Evolutionary conservation across 2,113 vertebrate species (phyloP).

Genomic region (Cyprinodon brontotheroides): DNA sequence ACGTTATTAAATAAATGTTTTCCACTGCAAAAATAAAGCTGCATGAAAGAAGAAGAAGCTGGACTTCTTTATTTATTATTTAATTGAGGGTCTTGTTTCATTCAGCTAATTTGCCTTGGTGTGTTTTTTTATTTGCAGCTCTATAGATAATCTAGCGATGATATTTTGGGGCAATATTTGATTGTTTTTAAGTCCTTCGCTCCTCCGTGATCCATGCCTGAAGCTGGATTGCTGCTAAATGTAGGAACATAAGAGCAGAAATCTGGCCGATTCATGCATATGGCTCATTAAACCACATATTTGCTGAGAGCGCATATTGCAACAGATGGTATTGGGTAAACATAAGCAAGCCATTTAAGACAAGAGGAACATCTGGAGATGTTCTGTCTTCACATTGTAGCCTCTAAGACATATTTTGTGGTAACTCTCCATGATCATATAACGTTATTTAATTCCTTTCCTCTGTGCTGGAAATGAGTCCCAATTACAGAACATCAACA

Average conservation of each 20-base stretch:
- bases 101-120: too few species aligned
- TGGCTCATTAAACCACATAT: conserved; percentile 48
- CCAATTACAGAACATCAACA: conserved; percentile 7
- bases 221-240: conserved; percentile 5
- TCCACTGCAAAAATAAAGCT: too few species aligned
- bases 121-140: not conserved
- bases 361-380: too few species aligned
- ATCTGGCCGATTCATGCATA: conserved; percentile 32
- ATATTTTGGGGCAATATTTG: not conserved
- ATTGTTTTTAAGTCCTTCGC: not conserved
- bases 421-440: conserved; percentile 16
- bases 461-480: conserved; percentile 3
- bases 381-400: conserved; percentile 35
- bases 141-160: not conserved
- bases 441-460: not conserved
- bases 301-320: conserved; percentile 37
- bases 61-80: too few species aligned
- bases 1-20: too few species aligned
- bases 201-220: not conserved
- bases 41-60: too few species aligned
- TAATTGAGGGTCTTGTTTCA: too few species aligned
- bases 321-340: conserved; percentile 50
- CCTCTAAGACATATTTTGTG: conserved; percentile 26
- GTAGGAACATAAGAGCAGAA: not conserved
- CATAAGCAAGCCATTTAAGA: conserved; percentile 42